phyloP scores from a whole-genome alignment of 2,888 invertebrate species.

The Zaprionus lineosus region DNA sequence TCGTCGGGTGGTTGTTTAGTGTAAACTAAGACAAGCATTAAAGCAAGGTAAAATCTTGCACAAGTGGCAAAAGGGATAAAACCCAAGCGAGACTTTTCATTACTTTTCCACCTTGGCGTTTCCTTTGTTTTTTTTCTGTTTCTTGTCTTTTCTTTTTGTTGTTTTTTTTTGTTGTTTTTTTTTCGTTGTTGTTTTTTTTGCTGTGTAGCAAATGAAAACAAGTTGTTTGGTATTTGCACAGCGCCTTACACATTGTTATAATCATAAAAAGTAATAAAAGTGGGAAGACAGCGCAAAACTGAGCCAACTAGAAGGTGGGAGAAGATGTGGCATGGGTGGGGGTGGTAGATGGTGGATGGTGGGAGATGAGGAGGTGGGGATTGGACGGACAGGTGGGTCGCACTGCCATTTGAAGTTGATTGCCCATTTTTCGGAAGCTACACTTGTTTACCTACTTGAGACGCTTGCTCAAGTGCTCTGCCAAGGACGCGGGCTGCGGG shows the following conservation, averaged over 20 bases:
- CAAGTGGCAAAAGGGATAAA: slow-evolving; percentile 56
- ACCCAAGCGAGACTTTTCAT: slow-evolving; percentile 47
- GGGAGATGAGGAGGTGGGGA: neutral
- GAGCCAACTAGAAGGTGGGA: too few relatives aligned
- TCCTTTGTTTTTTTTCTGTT: neutral
- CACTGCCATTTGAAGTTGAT: slow-evolving; percentile 69
- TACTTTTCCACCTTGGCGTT: slow-evolving; percentile 39
- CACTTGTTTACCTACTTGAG: slow-evolving; percentile 69
- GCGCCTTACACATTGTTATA: slow-evolving; percentile 69
- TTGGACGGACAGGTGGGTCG: slow-evolving; percentile 51
- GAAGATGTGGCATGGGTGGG: neutral
- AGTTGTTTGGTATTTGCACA: slow-evolving; percentile 69
- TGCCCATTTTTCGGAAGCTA: slow-evolving; percentile 71
- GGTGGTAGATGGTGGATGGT: neutral
- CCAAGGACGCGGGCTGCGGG: neutral
- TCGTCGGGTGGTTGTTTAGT: slow-evolving; percentile 41
- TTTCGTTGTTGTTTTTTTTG: slow-evolving; percentile 8
- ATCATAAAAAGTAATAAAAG: slow-evolving; percentile 76
- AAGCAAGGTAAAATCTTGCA: slow-evolving; percentile 35
- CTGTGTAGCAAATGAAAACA: slow-evolving; percentile 46
- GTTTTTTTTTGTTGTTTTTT: slow-evolving; percentile 4
- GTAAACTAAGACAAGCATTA: slow-evolving; percentile 64
- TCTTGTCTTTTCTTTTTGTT: too few relatives aligned
- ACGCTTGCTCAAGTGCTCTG: slow-evolving; percentile 8
- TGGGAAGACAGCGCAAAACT: slow-evolving; percentile 41